Evolutionary conservation across 2,888 invertebrate species (phyloP), one percentile per base, ranked within the genome.

Genomic region (Junonia oenone): DNA sequence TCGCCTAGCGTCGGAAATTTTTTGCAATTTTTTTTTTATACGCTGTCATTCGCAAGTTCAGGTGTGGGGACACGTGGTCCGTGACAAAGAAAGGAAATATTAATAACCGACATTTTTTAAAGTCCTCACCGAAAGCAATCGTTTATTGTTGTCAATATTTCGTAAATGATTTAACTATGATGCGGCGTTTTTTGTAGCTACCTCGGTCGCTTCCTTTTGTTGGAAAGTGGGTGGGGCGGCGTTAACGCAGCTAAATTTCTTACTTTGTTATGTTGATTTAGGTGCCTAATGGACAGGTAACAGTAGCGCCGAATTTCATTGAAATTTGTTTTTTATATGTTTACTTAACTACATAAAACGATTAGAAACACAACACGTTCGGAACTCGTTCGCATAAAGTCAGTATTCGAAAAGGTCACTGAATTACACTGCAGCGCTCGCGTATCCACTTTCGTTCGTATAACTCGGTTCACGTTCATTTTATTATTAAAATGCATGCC

Each of bases 71-170:
- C 89, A 90, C 89, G 89, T 88, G 90, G 85, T 82, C 72, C 78
- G 70, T 72, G 73, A 86, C 87, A 88, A 88, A 85, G 86, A 86
- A 84, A 82, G 78, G 82, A 83, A 87, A 86, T 87, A 90, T 89
- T 90, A 89, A 90, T 90, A 90, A 88, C 87, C 73, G 84, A 76
- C 82, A 84, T 89, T 90, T 89, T 89, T 89, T 87, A 88, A 89
- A 86, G 81, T 86, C 83, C 81, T 72, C 68, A 66, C 63, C 68
- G 66, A 65, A 70, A 72, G 73, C 74, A 71, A 73, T 74, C 77
- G 78, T 76, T 85, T 84, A 89, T 89, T 89, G 89, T 88, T 88
- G 87, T 86, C 89, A 81, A 90, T 89, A 87, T 86, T 88, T 84
- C 85, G 88, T 90, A 89, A 90, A 89, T 87, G 87, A 86, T 89